Conservation (phyloP, 2,888 invertebrate genomes). For the Acronicta psi region DNA sequence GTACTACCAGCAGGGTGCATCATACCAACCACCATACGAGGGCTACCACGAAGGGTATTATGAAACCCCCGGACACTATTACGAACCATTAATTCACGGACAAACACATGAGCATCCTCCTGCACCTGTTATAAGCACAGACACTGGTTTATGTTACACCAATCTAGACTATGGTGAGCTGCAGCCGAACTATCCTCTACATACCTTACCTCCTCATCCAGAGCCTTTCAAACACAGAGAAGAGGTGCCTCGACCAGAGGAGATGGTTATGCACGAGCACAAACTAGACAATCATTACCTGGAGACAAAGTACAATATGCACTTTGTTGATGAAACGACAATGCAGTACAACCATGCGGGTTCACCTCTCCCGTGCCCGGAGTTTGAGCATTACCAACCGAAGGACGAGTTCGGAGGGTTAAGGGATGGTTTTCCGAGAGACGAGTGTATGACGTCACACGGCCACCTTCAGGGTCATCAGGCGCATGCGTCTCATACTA, state of each 20-base stretch:
- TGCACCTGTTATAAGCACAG: slow-evolving; percentile 93
- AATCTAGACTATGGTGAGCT: slow-evolving; percentile 93
- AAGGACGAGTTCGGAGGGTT: slow-evolving; percentile 90
- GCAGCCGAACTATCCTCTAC: slow-evolving; percentile 86
- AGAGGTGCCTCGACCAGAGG: slow-evolving; percentile 88
- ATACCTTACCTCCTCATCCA: slow-evolving; percentile 87
- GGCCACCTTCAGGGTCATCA: slow-evolving; percentile 75
- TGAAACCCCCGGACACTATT: slow-evolving; percentile 85
- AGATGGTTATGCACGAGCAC: slow-evolving; percentile 81
- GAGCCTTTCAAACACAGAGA: slow-evolving; percentile 86
- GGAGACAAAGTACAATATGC: slow-evolving; percentile 88
- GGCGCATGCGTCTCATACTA: slow-evolving; percentile 87
- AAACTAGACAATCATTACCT: slow-evolving; percentile 85
- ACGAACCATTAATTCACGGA: slow-evolving; percentile 83
- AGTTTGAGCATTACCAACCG: slow-evolving; percentile 90
- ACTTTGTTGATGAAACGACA: slow-evolving; percentile 81
- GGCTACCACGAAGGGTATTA: slow-evolving; percentile 85
- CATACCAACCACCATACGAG: slow-evolving; percentile 82
- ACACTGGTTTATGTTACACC: slow-evolving; percentile 96
- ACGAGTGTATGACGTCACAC: slow-evolving; percentile 74
- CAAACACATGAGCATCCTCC: slow-evolving; percentile 84
- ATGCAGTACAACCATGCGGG: slow-evolving; percentile 81
- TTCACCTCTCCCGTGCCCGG: slow-evolving; percentile 87
- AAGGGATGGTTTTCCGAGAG: slow-evolving; percentile 76
- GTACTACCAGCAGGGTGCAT: slow-evolving; percentile 87